Base-by-base conservation (phyloP, 1,140 invertebrate species). In the Asbolus verrucosus region DNA sequence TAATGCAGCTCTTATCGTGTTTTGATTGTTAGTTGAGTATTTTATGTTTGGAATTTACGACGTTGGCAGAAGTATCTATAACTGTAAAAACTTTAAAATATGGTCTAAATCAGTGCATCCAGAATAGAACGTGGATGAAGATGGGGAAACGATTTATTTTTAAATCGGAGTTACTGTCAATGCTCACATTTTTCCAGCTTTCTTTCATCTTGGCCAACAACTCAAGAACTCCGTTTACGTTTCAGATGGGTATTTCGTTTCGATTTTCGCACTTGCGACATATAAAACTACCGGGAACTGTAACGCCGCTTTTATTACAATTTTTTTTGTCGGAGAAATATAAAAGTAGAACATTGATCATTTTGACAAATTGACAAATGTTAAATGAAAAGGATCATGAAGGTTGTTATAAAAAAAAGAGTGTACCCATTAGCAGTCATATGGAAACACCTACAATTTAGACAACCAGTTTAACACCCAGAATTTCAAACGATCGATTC, bases 201-300 rank as follows among this genome's bases (percentile, higher is more conserved):
- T 67, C 65, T 67, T 67, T 67, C 46, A 67, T 67, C 43, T 67
- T 21, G 11, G 54, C 65, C 54, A 67, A 67, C 65, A 59, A 59
- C 16, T 30, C 46, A 66, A 54, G 14, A 67, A 59, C 46, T 59
- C 38, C 21, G 30, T 59, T 15, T 41, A 8, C 4, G 65, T 9
- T n/a, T 50, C 8, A 19, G 9, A 13, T 54, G 27, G 27, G 13
- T 9, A 54, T 11, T 27, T 14, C 9, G 21, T 54, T 27, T 21
- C 19, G 46, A 21, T n/a, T 27, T 54, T 13, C 21, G 21, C 4
- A 27, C 19, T 54, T 54, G 19, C 46, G 24, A 24, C 21, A 27
- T n/a, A 54, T 54, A n/a, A 54, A 24, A 54, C 24, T 27, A 27
- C n/a, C n/a, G n/a, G n/a, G n/a, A n/a, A n/a, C n/a, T n/a, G n/a